Conservation (phyloP, 2,113 vertebrate genomes). For the Chloroceryle aenea region DNA sequence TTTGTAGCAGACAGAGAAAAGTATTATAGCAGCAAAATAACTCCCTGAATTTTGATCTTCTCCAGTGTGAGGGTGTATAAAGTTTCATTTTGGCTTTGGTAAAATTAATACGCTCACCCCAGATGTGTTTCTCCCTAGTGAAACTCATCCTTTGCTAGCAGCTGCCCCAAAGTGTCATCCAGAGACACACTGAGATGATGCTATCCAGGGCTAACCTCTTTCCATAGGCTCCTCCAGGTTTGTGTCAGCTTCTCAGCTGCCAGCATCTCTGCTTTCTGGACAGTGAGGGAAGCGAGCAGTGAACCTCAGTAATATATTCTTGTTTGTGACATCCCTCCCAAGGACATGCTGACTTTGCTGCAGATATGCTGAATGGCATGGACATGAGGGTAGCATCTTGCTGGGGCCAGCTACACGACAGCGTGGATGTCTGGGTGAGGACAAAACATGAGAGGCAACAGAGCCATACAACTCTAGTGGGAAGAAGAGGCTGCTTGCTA, state of each 20-base stretch:
- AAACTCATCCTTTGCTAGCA: neutral
- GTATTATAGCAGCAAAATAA: neutral
- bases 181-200: neutral
- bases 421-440: neutral
- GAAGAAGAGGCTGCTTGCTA: neutral
- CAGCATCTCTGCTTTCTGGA: neutral
- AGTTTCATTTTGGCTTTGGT: neutral
- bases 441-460: neutral
- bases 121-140: neutral
- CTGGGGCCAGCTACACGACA: neutral
- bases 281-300: neutral
- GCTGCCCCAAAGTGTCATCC: neutral
- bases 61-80: neutral
- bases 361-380: neutral
- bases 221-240: neutral
- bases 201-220: neutral
- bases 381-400: neutral
- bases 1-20: neutral
- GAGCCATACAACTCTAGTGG: neutral
- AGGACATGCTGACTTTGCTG: neutral
- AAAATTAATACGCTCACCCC: neutral
- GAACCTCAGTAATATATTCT: neutral
- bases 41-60: neutral
- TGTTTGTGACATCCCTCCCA: accelerated
- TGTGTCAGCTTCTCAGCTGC: neutral